Percentiles rank a stretch among this genome's conserved stretches.
Conservation (phyloP, 2,113 vertebrate genomes). For the Bolborhynchus lineola region DNA sequence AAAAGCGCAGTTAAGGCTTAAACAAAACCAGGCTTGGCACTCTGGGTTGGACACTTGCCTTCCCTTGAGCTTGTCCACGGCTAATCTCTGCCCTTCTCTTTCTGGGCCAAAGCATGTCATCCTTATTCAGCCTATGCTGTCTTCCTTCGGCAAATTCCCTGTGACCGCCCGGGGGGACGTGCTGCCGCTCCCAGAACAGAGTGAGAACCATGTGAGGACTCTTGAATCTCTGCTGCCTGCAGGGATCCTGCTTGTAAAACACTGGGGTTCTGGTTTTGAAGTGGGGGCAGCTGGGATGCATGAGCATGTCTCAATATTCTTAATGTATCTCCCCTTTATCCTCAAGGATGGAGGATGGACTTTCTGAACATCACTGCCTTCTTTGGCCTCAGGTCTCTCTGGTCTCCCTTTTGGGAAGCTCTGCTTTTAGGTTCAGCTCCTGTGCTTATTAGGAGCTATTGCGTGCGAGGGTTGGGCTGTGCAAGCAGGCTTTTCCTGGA, state of each 20-base stretch:
- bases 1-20: slow-evolving; percentile 73
- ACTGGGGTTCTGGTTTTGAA: rapidly evolving
- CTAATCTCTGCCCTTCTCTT: slow-evolving; percentile 58
- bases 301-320: not conserved
- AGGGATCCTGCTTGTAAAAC: not conserved
- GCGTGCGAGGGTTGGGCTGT: rapidly evolving
- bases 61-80: slow-evolving; percentile 57
- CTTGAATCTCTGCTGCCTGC: not conserved
- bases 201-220: not conserved
- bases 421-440: not conserved
- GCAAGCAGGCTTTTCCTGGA: not conserved
- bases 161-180: not conserved
- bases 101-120: slow-evolving; percentile 62
- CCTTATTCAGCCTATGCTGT: slow-evolving; percentile 29
- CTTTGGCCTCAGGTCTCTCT: not conserved
- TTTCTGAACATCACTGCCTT: not conserved
- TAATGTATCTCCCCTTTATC: not conserved
- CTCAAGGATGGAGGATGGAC: rapidly evolving
- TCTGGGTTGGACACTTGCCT: slow-evolving; percentile 68
- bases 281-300: rapidly evolving
- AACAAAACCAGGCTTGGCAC: slow-evolving; percentile 74
- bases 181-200: not conserved
- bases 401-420: not conserved
- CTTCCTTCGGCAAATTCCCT: not conserved
- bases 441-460: not conserved